These are phyloP conservation scores for Muricea muricata DNA, from an alignment of 92 coral and sea anemone species.

Conservation along the genomic window DNA sequence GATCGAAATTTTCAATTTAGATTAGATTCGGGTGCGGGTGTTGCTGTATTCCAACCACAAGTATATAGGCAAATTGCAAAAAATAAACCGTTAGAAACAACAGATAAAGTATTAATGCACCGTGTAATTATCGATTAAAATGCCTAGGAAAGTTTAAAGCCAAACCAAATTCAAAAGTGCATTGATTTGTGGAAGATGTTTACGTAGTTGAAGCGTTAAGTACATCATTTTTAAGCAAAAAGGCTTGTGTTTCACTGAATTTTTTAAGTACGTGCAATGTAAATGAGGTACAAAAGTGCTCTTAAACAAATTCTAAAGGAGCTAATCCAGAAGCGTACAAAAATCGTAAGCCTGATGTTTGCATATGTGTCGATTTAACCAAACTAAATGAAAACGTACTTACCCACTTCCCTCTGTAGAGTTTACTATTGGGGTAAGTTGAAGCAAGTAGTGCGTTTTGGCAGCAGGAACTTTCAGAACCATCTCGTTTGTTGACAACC, in stretches of 20 bases:
- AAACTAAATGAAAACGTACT: constrained; percentile 54
- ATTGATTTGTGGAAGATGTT: neutral
- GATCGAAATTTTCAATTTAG: too few relatives aligned
- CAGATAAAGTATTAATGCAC: constrained; percentile 37
- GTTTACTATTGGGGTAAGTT: constrained; percentile 47
- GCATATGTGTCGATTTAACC: constrained; percentile 58
- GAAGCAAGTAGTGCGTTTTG: constrained; percentile 69
- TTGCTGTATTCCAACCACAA: too few relatives aligned
- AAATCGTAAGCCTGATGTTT: too few relatives aligned
- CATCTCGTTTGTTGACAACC: constrained; percentile 21
- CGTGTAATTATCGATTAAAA: constrained; percentile 38
- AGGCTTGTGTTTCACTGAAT: constrained; percentile 48
- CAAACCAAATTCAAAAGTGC: neutral
- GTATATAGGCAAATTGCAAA: too few relatives aligned
- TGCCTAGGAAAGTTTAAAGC: constrained; percentile 49
- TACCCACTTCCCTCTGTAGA: constrained; percentile 60
- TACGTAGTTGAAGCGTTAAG: constrained; percentile 39
- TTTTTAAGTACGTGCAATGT: constrained; percentile 32
- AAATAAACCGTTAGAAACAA: neutral
- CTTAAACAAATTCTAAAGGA: too few relatives aligned
- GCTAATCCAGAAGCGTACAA: too few relatives aligned
- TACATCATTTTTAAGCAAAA: constrained; percentile 61
- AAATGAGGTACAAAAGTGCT: too few relatives aligned
- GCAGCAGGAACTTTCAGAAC: constrained; percentile 53
- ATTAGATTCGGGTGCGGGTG: neutral